A percentile compares a stretch with the other conserved stretches of the same genome.
These are phyloP conservation scores for Cettia cetti DNA, from an alignment of 2,113 vertebrate genomes.

Conservation along the genomic window DNA sequence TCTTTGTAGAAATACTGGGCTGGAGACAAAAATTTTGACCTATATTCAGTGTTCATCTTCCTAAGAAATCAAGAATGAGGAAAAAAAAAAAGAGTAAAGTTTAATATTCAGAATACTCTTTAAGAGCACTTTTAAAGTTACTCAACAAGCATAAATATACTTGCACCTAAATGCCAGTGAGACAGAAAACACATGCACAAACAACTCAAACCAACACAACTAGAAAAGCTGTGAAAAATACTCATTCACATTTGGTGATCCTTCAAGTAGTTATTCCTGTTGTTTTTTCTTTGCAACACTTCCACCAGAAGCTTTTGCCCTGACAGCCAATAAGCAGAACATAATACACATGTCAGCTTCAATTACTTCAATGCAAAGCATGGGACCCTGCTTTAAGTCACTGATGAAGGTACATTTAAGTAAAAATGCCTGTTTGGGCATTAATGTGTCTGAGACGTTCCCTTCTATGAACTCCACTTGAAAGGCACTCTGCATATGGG, in stretches of 20 bases:
- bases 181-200: background rate
- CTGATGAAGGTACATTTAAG: background rate
- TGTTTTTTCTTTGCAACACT: background rate
- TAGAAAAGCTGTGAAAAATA: background rate
- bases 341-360: background rate
- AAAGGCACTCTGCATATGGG: background rate
- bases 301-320: background rate
- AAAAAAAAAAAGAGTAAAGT: background rate
- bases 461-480: background rate
- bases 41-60: slow-evolving; percentile 84
- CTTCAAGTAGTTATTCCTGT: background rate
- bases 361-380: background rate
- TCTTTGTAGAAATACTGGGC: slow-evolving; percentile 80
- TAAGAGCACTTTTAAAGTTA: background rate
- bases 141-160: background rate
- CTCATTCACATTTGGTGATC: background rate
- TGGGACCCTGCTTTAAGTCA: background rate
- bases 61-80: slow-evolving; percentile 57
- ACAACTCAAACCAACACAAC: background rate
- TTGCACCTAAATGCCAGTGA: background rate
- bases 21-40: slow-evolving; percentile 84
- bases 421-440: background rate
- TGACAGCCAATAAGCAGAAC: background rate
- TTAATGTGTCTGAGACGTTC: background rate
- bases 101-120: background rate